These are phyloP conservation scores for Phocides pigmalion DNA, from an alignment of 1,140 invertebrate genomes.

Conservation along the genomic window DNA sequence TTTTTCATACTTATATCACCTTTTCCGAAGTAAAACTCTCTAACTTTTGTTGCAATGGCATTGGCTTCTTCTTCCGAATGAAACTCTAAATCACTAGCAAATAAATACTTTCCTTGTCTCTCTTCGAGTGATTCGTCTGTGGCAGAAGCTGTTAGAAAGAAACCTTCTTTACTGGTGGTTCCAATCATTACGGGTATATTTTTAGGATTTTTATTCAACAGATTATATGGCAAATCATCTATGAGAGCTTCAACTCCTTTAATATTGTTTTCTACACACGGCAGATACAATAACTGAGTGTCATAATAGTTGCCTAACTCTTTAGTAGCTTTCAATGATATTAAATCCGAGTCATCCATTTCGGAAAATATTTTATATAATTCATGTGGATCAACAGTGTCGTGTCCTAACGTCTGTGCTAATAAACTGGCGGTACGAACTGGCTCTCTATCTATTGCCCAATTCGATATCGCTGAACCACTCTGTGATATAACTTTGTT, in stretches of 20 bases:
- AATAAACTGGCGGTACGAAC: constrained; percentile 62
- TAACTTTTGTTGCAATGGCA: constrained; percentile 41
- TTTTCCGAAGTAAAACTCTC: constrained; percentile 67
- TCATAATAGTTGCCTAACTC: constrained; percentile 64
- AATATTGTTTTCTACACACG: constrained; percentile 66
- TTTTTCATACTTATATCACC: constrained; percentile 53
- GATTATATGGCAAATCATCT: constrained; percentile 64
- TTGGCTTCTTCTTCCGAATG: constrained; percentile 48
- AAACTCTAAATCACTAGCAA: constrained; percentile 70
- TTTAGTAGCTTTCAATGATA: constrained; percentile 50
- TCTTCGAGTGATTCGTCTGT: constrained; percentile 50
- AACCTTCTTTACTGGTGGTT: constrained; percentile 64
- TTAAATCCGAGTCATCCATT: constrained; percentile 51
- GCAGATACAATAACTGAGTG: constrained; percentile 62
- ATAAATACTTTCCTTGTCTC: constrained; percentile 60
- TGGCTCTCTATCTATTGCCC: constrained; percentile 81
- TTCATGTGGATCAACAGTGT: constrained; percentile 61
- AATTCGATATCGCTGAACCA: constrained; percentile 87
- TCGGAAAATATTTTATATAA: constrained; percentile 66
- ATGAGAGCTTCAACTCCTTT: constrained; percentile 58
- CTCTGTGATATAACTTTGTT: constrained; percentile 85
- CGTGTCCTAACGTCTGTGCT: constrained; percentile 57
- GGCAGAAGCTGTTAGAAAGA: constrained; percentile 58
- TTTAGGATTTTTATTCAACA: constrained; percentile 54
- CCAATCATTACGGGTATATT: constrained; percentile 66